Percentiles rank a stretch among this genome's conserved stretches.
Conservation (phyloP, 2,888 invertebrate species). For the Agrotis clavis region DNA sequence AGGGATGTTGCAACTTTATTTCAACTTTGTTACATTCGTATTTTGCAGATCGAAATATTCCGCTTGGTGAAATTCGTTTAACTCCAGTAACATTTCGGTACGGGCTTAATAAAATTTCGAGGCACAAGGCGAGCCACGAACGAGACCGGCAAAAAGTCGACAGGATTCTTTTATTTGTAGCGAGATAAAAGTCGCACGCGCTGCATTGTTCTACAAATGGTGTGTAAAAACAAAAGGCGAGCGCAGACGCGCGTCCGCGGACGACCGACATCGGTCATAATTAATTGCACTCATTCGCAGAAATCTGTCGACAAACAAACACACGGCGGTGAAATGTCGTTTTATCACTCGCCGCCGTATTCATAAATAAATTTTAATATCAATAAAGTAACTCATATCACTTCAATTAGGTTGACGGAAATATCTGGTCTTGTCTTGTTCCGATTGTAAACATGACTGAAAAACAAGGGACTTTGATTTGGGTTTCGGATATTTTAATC, state of each 20-base stretch:
- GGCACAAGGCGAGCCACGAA: slow-evolving; percentile 65
- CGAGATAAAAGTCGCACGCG: slow-evolving; percentile 84
- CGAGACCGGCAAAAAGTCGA: slow-evolving; percentile 78
- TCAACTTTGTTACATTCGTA: slow-evolving; percentile 66
- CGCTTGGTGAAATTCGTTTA: slow-evolving; percentile 70
- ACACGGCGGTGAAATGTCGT: slow-evolving; percentile 78
- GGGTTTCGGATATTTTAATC: slow-evolving; percentile 54
- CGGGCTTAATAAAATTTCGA: slow-evolving; percentile 79
- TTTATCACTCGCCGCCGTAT: slow-evolving; percentile 83
- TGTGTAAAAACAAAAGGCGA: slow-evolving; percentile 84
- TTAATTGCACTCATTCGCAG: slow-evolving; percentile 88
- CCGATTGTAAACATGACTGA: slow-evolving; percentile 60
- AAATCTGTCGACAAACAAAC: slow-evolving; percentile 83
- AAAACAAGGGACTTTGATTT: slow-evolving; percentile 50
- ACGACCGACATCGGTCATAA: slow-evolving; percentile 84
- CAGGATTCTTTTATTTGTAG: slow-evolving; percentile 80
- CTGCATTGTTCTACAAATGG: slow-evolving; percentile 88
- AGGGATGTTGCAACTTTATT: slow-evolving; percentile 65
- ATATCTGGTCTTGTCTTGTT: slow-evolving; percentile 69
- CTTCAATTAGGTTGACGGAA: slow-evolving; percentile 75
- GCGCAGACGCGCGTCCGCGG: slow-evolving; percentile 67
- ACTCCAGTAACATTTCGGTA: slow-evolving; percentile 74
- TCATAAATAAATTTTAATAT: slow-evolving; percentile 83
- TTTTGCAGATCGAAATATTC: slow-evolving; percentile 74
- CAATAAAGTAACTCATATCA: slow-evolving; percentile 75